Conservation (phyloP, 2,888 invertebrate species). For the Prostheceraeus crozeri region DNA sequence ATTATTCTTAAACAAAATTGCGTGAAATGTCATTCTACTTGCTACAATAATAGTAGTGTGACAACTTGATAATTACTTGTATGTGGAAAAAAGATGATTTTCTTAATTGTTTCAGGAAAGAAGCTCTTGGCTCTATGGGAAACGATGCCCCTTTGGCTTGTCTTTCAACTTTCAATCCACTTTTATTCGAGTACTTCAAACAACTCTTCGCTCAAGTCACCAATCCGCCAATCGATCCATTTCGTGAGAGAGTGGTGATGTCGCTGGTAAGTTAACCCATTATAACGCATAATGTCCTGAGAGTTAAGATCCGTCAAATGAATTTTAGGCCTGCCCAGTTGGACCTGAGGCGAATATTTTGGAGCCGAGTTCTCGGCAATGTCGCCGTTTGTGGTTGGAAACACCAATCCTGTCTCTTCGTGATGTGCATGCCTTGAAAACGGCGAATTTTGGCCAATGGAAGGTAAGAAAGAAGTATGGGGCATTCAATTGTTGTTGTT, state of each 20-base stretch:
- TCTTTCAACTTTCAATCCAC: conserved; percentile 83
- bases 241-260: conserved; percentile 97
- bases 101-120: conserved; percentile 66
- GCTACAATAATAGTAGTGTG: too few species aligned
- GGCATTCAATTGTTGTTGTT: too few species aligned
- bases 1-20: too few species aligned
- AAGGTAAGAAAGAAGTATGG: too few species aligned
- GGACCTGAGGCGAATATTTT: conserved; percentile 92
- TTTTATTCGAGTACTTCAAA: conserved; percentile 93
- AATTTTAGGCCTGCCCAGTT: conserved; percentile 72
- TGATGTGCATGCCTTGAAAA: conserved; percentile 78
- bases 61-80: too few species aligned
- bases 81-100: too few species aligned
- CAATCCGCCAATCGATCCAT: conserved; percentile 98
- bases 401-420: conserved; percentile 86
- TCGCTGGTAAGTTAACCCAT: conserved; percentile 63
- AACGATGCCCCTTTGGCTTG: conserved; percentile 96
- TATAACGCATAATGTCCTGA: neutral
- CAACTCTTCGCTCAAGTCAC: conserved; percentile 94
- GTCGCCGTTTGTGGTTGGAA: conserved; percentile 78
- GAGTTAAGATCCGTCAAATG: neutral
- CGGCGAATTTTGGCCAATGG: conserved; percentile 78
- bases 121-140: conserved; percentile 97
- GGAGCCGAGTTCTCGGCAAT: conserved; percentile 76
- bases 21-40: too few species aligned